These are phyloP conservation scores for Acronicta aceris DNA, from an alignment of 2,888 invertebrate genomes.

Conservation along the genomic window DNA sequence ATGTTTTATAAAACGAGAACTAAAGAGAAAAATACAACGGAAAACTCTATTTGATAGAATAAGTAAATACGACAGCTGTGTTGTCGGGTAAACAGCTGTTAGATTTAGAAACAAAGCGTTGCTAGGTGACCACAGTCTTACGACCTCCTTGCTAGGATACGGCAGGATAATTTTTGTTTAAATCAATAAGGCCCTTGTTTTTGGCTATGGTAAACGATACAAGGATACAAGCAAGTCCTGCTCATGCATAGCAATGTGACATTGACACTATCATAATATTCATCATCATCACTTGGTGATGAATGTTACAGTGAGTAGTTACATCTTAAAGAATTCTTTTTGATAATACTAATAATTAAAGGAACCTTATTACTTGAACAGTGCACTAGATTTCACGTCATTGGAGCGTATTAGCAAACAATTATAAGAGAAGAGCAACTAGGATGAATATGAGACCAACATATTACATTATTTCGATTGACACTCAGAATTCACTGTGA, in stretches of 20 bases:
- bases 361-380: too few relatives aligned
- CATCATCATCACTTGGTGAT: too few relatives aligned
- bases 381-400: too few relatives aligned
- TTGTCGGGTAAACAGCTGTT: slow-evolving; percentile 60
- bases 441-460: too few relatives aligned
- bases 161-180: slow-evolving; percentile 25
- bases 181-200: slow-evolving; percentile 46
- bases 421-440: too few relatives aligned
- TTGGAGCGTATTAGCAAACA: too few relatives aligned
- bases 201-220: neutral
- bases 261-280: too few relatives aligned
- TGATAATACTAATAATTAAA: too few relatives aligned
- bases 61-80: slow-evolving; percentile 48
- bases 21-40: slow-evolving; percentile 32
- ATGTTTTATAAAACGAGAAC: slow-evolving; percentile 42
- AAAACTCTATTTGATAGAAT: slow-evolving; percentile 31
- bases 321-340: too few relatives aligned
- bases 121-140: slow-evolving; percentile 57
- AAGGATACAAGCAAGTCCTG: neutral
- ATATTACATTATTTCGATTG: too few relatives aligned
- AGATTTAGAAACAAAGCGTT: slow-evolving; percentile 59
- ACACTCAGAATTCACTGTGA: too few relatives aligned
- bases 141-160: slow-evolving; percentile 22
- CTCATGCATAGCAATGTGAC: neutral
- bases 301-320: too few relatives aligned